phyloP scores from a whole-genome alignment of 2,113 vertebrate species.

The Cochlearius cochlearius region DNA sequence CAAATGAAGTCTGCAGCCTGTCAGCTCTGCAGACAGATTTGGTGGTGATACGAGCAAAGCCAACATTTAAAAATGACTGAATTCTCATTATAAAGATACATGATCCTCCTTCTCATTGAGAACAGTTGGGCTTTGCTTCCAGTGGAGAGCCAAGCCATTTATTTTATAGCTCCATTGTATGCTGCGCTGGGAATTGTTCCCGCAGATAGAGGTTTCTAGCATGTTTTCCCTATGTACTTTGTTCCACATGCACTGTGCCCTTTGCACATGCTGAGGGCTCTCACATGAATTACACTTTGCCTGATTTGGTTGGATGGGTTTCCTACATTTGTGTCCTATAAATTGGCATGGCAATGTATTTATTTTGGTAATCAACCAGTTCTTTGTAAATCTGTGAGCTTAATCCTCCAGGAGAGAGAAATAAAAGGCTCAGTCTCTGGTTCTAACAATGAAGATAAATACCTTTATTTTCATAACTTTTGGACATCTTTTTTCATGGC shows the following conservation, averaged over 20 bases:
- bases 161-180: constrained; percentile 48
- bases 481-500: constrained; percentile 33
- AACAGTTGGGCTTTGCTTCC: constrained; percentile 61
- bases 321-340: constrained; percentile 52
- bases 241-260: constrained; percentile 44
- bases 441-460: constrained; percentile 62
- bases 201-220: constrained; percentile 14
- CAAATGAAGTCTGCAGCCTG: constrained; percentile 49
- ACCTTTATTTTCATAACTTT: constrained; percentile 65
- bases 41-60: constrained; percentile 53
- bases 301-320: constrained; percentile 58
- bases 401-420: constrained; percentile 44
- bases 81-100: constrained; percentile 72
- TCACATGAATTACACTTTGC: constrained; percentile 50
- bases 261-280: constrained; percentile 45
- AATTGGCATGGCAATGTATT: constrained; percentile 33
- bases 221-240: constrained; percentile 23
- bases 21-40: constrained; percentile 29
- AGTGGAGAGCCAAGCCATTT: constrained; percentile 61
- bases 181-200: constrained; percentile 46
- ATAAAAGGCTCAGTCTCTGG: constrained; percentile 22
- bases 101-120: constrained; percentile 56
- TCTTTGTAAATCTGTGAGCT: constrained; percentile 56
- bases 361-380: constrained; percentile 66
- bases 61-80: constrained; percentile 61